Base-by-base conservation (phyloP, 2,797 vertebrate genomes). In the Anomalospiza imberbis region DNA sequence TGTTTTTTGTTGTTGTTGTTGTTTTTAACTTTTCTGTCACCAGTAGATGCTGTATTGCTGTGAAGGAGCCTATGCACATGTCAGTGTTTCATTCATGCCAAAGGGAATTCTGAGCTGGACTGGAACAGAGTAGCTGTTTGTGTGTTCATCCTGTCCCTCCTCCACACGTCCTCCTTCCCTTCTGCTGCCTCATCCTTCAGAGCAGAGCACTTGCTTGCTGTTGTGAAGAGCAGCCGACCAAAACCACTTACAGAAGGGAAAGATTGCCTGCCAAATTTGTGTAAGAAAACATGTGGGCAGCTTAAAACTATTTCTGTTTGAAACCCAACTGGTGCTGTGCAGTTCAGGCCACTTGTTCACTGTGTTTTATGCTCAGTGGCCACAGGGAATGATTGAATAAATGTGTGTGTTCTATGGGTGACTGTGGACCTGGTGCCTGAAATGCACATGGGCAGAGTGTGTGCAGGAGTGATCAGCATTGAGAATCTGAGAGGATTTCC, bases 221-320 rank as follows among this genome's bases (percentile, higher is more conserved):
- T 50, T 76, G 80, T 63, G 79, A 67, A 34, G 76, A 90, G n/a
- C 60, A 75, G 47, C 61, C 1, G 25, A 68, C 44, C 61, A 65
- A 78, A 92, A 58, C 65, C 54, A 24, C 82, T 78, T 75, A 29
- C 25, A 72, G 76, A 65, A 72, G 88, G 85, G 53, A 68, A 48
- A 16, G 75, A 24, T 10, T 88, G 68, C 65, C 26, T 94, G 91
- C 82, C 95, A 92, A 89, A 91, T 75, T 67, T 51, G 72, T 85
- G 61, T 85, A 61, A 83, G 74, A 79, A 94, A 88, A 80, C 73
- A 65, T 44, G 81, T 93, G 89, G 79, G 93, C 91, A 85, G 79
- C 68, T 73, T 63, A 19, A 32, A 89, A 84, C 65, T 89, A 80
- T 93, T 95, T 89, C 50, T 96, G 68, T 75, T 80, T 74, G 57